Evolutionary conservation across 2,888 invertebrate species (phyloP), one percentile per base, ranked within the genome.

Genomic region (Calliphora vomitoria): DNA sequence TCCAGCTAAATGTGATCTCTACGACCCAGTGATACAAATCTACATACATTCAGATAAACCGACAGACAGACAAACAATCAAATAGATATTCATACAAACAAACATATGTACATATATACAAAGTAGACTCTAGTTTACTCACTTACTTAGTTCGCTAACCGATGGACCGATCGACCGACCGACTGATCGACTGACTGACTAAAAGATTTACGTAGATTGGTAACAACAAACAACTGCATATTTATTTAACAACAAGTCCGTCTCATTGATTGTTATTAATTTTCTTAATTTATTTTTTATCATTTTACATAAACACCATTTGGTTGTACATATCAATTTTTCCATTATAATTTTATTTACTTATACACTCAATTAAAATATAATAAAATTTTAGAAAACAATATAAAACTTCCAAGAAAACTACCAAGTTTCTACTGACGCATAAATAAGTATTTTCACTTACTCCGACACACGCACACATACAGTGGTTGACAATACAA

Each of bases 1-100:
- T 62, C 13, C 68, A 85, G 58, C 68, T 35, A 69, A 75, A 50
- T 62, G 69, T 44, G 80, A 85, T 85, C 80, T 85, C 38, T 74
- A 38, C 78, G 78, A 83, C 78, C 78, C 60, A 80, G 72, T 85
- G 79, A 58, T 71, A 78, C 64, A 78, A 76, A 83, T 69, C 82
- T 62, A 82, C 44, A 58, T 66, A 81, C 75, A 69, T 78, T 66
- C 35, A 20, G 35, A 13, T 8, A 53, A 38, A 79, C 55, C 41
- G 20, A 55, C 66, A 31, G 5, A 58, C 55, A 44, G 5, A 62
- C 15, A 18, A 11, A 66, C 64, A 31, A 20, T 41, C n/a, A 20
- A 8, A 62, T 62, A 20, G 11, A 62, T 62, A 18, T 50, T 72
- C 8, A 31, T 53, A 69, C 31, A 13, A 5, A 55, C 31, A 62